phyloP scores from a whole-genome alignment of 1,140 invertebrate species.

The Epicauta chinensis region DNA sequence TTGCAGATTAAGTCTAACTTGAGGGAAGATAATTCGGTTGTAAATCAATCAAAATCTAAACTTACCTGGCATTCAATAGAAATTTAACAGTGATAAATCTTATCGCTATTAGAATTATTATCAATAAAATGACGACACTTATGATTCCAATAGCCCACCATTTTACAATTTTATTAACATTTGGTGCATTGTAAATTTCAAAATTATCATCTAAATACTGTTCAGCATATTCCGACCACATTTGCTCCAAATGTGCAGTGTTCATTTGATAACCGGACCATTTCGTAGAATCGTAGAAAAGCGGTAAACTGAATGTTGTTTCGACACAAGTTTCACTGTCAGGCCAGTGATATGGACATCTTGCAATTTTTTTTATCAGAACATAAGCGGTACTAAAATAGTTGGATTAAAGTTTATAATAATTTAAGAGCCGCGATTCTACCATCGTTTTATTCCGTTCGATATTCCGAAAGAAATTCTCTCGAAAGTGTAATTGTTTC shows the following conservation, averaged over 20 bases:
- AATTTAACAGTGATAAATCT: too few relatives aligned
- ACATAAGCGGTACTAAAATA: conserved; percentile 1
- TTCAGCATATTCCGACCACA: conserved; percentile 4
- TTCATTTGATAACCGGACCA: background rate
- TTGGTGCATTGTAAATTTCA: conserved; percentile 1
- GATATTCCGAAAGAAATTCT: too few relatives aligned
- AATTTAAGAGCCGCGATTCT: too few relatives aligned
- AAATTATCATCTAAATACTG: conserved; percentile 4
- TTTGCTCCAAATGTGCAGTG: background rate
- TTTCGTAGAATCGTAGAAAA: conserved; percentile 5
- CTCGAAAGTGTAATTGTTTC: too few relatives aligned
- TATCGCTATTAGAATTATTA: background rate
- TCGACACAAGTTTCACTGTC: background rate
- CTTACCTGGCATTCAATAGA: too few relatives aligned
- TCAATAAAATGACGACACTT: background rate
- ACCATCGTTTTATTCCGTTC: too few relatives aligned
- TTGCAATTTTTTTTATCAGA: background rate
- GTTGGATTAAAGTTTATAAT: background rate
- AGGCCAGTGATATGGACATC: conserved; percentile 5
- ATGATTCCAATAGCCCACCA: conserved; percentile 9
- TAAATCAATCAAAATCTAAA: too few relatives aligned
- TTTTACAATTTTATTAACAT: background rate
- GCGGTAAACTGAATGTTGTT: conserved; percentile 3
- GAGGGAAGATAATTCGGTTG: too few relatives aligned
- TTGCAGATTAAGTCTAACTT: too few relatives aligned